A percentile compares a stretch with the other conserved stretches of the same genome.
Evolutionary conservation across 2,888 invertebrate genomes (phyloP).

Genomic region (Urechis unicinctus): DNA sequence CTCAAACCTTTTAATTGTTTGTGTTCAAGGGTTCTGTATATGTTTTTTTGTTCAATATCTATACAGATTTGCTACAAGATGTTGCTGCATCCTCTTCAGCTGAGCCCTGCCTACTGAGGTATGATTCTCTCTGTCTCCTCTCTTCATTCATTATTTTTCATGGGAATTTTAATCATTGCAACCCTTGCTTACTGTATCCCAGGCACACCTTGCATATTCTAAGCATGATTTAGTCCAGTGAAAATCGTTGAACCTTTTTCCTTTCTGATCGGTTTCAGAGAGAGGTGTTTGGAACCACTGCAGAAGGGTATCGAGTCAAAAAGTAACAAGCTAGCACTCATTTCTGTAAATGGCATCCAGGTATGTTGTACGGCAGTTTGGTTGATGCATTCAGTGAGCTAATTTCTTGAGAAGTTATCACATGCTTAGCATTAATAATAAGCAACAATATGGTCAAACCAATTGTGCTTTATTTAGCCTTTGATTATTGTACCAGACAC

Average conservation of each 20-base stretch:
- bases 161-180: not conserved
- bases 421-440: too few relatives aligned
- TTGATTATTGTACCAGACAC: too few relatives aligned
- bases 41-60: too few relatives aligned
- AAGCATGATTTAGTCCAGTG: too few relatives aligned
- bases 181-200: not conserved
- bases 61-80: not conserved
- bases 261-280: slow-evolving; percentile 38
- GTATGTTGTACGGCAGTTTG: too few relatives aligned
- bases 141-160: not conserved
- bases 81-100: not conserved
- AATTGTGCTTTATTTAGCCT: too few relatives aligned
- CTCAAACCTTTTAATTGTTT: too few relatives aligned
- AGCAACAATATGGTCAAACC: too few relatives aligned
- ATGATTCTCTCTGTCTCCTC: not conserved
- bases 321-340: slow-evolving; percentile 73
- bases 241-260: not conserved
- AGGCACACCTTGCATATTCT: slow-evolving; percentile 2
- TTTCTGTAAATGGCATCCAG: slow-evolving; percentile 81
- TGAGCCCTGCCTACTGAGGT: not conserved
- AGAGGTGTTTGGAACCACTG: slow-evolving; percentile 72
- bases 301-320: slow-evolving; percentile 83
- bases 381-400: too few relatives aligned
- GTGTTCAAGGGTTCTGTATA: not conserved
- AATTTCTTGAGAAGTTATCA: too few relatives aligned